Percentiles rank a stretch among this genome's conserved stretches.
Evolutionary conservation across 2,888 invertebrate genomes (phyloP).

Genomic region (Chymomyza amoena): DNA sequence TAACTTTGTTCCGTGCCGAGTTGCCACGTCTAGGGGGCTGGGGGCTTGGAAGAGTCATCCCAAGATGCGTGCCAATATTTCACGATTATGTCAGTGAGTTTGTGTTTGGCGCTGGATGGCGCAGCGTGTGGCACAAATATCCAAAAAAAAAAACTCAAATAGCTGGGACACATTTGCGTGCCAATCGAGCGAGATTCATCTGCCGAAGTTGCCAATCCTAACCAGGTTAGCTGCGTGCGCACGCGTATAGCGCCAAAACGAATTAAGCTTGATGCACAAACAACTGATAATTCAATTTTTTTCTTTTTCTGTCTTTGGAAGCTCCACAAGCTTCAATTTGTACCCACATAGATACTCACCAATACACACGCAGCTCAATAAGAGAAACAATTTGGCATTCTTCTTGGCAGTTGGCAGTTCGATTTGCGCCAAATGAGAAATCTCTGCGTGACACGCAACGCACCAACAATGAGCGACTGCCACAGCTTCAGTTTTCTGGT

Average conservation of each 20-base stretch:
- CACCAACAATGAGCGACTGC: slow-evolving; percentile 2
- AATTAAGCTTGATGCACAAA: slow-evolving; percentile 73
- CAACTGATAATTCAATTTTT: slow-evolving; percentile 77
- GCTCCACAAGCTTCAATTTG: slow-evolving; percentile 58
- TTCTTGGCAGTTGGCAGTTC: slow-evolving; percentile 63
- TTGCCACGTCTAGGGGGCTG: not conserved
- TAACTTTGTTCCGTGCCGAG: not conserved
- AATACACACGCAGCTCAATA: slow-evolving; percentile 6
- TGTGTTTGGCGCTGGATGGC: slow-evolving; percentile 50
- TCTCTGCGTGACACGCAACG: slow-evolving; percentile 61
- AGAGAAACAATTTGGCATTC: slow-evolving; percentile 62
- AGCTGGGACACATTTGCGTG: slow-evolving; percentile 9
- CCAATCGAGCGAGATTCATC: not conserved
- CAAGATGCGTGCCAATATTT: slow-evolving; percentile 73
- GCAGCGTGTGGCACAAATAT: slow-evolving; percentile 49
- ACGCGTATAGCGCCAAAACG: slow-evolving; percentile 77
- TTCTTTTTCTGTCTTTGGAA: slow-evolving; percentile 17
- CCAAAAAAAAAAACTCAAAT: not conserved
- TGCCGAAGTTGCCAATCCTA: slow-evolving; percentile 17
- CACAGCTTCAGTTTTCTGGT: not conserved
- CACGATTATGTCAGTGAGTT: slow-evolving; percentile 74
- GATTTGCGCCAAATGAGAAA: slow-evolving; percentile 68
- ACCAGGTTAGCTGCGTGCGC: slow-evolving; percentile 67
- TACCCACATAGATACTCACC: slow-evolving; percentile 30
- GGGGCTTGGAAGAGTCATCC: not conserved